Percentiles rank a stretch among this genome's conserved stretches.
Evolutionary conservation across 1,140 invertebrate species (phyloP).

Genomic region (Periplaneta americana): DNA sequence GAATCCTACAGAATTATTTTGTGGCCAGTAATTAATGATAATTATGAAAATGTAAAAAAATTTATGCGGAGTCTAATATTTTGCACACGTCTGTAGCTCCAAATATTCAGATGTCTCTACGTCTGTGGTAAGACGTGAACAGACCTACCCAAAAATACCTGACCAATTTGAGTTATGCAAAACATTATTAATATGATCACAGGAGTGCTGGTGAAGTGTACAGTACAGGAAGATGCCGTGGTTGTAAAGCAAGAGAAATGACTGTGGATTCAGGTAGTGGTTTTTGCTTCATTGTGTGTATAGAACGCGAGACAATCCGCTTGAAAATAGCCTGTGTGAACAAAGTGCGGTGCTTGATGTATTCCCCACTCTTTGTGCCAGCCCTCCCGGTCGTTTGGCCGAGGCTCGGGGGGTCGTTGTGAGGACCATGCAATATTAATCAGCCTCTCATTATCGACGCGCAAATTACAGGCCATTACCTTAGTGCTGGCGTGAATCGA

Average conservation of each 20-base stretch:
- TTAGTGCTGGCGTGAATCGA: neutral
- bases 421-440: neutral
- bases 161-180: no score
- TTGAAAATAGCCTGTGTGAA: neutral
- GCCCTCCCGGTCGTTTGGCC: neutral
- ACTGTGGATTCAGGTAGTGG: neutral
- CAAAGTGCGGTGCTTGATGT: neutral
- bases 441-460: neutral
- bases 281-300: neutral
- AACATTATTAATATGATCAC: no score
- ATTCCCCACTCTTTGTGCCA: neutral
- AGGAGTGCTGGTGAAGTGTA: no score
- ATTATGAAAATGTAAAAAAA: no score
- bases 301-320: neutral
- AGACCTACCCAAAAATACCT: no score
- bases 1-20: no score
- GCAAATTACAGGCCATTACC: neutral
- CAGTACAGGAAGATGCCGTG: no score
- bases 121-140: no score
- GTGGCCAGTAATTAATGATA: no score
- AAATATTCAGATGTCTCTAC: no score
- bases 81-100: no score
- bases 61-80: no score
- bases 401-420: neutral
- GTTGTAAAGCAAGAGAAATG: neutral